Base-by-base conservation (phyloP, 2,113 vertebrate species). In the Gyps fulvus region DNA sequence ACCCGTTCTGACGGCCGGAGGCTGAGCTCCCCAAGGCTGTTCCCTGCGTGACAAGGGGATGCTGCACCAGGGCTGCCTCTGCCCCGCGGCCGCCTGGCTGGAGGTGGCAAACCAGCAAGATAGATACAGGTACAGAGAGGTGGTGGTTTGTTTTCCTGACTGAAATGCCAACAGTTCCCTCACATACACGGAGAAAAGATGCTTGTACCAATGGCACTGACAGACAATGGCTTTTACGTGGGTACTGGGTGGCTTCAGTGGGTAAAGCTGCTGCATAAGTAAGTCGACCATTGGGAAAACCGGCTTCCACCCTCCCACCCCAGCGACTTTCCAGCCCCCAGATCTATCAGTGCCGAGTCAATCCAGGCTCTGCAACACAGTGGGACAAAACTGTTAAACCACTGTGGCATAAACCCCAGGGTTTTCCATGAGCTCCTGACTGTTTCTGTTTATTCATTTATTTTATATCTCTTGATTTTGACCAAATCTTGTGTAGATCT, bases 221-320 rank as follows among this genome's bases (percentile, higher is more conserved):
- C 6, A 7, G 25, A 22, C 22, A 38, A 31, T 2, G 23, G 43
- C 19, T 50, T 77, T 49, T n/a, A n/a, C 2, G 0, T 11, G 25
- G 52, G 31, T 15, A 31, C 36, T 42, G 83, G 9, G 8, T 9
- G 19, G 69, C 59, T 45, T 27, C 21, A 8, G n/a, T 8, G 18
- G 40, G 40, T 43, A 62, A 55, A 62, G 8, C 4, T 3, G 15
- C 66, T 25, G 29, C 13, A 0, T 3, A 25, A 16, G 9, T 20
- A 49, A 27, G 40, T 4, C 23, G 47, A 22, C 27, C 22, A 3
- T 4, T 7, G 16, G 43, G 26, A 59, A 47, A 72, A 31, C 2
- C 23, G 16, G 40, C 23, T 55, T 40, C 74, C 22, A 34, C 18
- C 38, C 27, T 21, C 26, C 32, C 14, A 32, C 45, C 58, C 71